These are phyloP conservation scores for Oreochromis niloticus DNA, from an alignment of 2,113 vertebrate genomes.

Conservation along the genomic window DNA sequence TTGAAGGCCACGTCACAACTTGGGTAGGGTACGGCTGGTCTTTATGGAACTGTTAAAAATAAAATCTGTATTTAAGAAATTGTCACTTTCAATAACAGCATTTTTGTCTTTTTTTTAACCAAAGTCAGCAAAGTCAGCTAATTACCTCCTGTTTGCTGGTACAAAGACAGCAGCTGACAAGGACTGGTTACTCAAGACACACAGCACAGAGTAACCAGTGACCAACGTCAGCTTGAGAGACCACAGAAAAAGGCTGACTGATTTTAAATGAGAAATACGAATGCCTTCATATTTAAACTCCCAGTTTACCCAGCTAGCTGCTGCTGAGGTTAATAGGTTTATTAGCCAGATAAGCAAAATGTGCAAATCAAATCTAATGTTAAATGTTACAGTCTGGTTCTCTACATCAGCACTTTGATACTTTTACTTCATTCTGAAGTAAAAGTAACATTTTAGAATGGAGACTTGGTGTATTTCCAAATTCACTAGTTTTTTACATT, in stretches of 20 bases:
- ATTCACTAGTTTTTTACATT: fast-evolving
- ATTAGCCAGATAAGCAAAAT: neutral
- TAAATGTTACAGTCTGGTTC: neutral
- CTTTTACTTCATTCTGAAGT: fast-evolving
- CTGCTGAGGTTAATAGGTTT: neutral
- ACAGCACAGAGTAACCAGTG: neutral
- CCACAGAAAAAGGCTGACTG: neutral
- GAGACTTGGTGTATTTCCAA: fast-evolving
- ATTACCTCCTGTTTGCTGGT: neutral
- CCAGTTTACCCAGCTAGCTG: neutral
- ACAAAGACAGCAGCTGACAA: neutral
- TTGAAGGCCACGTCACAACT: neutral
- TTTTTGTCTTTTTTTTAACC: neutral
- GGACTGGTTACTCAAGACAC: neutral
- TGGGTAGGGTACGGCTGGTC: neutral
- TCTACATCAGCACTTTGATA: neutral
- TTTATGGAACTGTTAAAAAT: neutral
- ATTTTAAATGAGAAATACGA: neutral
- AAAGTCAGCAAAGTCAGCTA: neutral
- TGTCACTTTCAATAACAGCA: neutral
- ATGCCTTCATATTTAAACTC: neutral
- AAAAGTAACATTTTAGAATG: fast-evolving
- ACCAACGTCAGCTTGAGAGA: fast-evolving
- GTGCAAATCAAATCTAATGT: fast-evolving
- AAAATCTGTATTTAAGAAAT: neutral